Percentiles rank a stretch among this genome's conserved stretches.
These are phyloP conservation scores for Ganaspis brasiliensis DNA, from an alignment of 2,888 invertebrate species.

Conservation along the genomic window DNA sequence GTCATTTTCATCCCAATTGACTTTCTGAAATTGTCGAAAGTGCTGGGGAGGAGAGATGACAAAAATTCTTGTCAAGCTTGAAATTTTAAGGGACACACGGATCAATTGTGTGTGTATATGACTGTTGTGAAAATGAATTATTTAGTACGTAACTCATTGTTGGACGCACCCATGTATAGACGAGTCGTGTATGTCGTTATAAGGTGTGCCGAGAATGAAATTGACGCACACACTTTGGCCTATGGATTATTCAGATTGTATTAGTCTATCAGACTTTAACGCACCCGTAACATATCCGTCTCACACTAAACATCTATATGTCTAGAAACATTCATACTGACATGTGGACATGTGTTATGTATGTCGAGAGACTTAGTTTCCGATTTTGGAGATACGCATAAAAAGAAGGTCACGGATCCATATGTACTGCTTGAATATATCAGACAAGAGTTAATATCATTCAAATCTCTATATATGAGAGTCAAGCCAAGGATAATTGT, in stretches of 20 bases:
- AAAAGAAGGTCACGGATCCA: constrained; percentile 36
- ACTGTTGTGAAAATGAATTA: constrained; percentile 60
- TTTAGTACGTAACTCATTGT: constrained; percentile 59
- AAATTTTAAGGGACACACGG: neutral
- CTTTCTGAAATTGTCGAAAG: neutral
- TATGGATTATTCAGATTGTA: constrained; percentile 25
- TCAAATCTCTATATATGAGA: constrained; percentile 27
- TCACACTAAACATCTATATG: no score
- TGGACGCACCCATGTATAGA: constrained; percentile 63
- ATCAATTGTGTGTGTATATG: constrained; percentile 45
- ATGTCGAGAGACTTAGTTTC: constrained; percentile 1
- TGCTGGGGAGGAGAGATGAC: neutral
- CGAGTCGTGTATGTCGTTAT: constrained; percentile 40
- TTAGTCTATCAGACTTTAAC: constrained; percentile 1
- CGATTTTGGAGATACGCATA: constrained; percentile 37
- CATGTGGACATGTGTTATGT: neutral
- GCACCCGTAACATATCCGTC: neutral
- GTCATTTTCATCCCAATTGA: no score
- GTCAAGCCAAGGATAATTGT: constrained; percentile 32
- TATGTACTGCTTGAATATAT: neutral
- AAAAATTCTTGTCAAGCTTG: constrained; percentile 13
- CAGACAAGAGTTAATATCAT: constrained; percentile 5
- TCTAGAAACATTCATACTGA: neutral
- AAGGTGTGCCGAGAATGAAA: constrained; percentile 57
- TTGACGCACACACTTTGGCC: constrained; percentile 41